Base-by-base conservation (phyloP, 1,140 invertebrate species). In the Chrysomallon squamiferum region DNA sequence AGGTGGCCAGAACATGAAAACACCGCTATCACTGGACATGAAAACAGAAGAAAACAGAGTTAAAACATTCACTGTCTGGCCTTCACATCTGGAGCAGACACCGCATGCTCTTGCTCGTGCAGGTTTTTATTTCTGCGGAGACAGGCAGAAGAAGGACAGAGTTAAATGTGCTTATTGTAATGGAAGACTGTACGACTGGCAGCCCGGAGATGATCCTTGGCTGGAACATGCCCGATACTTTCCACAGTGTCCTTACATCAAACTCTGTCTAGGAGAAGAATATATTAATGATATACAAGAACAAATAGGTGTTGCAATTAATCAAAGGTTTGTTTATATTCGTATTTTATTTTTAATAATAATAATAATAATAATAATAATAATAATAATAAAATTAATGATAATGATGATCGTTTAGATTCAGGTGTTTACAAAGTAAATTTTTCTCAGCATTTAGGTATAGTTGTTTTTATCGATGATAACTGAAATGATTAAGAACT, bases 111-210 rank as follows among this genome's bases (percentile, higher is more conserved):
- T 77, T 22, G 70, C 75, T 18, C 52, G 59, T n/a, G 69, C 75
- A 33, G 75, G 75, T 0, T 64, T 77, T 13, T 72, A 67, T 61
- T 74, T 68, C 54, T 18, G 63, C 13, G 72, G 72, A 72, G 59
- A 67, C 20, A 54, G 22, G n/a, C 32, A 54, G 22, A 30, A 65
- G n/a, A 41, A 22, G 18, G 79, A 81, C 52, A 49, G 66, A 27
- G 70, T 71, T n/a, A 77, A 73, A 27, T 81, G 79, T 65, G 78
- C 74, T 59, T 75, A 61, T 62, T 82, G 80, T 61, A 72, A 75
- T 22, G 77, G 74, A 5, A 71, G 69, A 15, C 65, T 82, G 27
- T 73, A 71, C 35, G 72, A 76, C 52, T 82, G 80, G 80, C 69
- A 78, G 11, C 66, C 68, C 2, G 50, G 65, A 4, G 80, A 82